These are phyloP conservation scores for Acanthopagrus latus DNA, from an alignment of 2,797 vertebrate species.

Conservation along the genomic window DNA sequence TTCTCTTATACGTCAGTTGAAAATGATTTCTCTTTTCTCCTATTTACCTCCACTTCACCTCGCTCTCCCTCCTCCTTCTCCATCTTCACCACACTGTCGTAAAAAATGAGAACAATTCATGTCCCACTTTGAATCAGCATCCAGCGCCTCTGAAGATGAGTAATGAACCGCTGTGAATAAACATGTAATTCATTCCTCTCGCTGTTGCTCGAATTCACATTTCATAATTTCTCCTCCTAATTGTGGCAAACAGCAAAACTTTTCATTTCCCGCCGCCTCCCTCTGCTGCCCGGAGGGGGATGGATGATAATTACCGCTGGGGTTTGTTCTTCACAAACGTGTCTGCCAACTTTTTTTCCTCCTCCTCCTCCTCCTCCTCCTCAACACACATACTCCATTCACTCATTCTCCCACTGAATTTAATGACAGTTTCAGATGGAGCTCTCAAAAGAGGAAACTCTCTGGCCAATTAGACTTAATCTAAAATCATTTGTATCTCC, in stretches of 20 bases:
- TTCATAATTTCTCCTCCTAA: constrained; percentile 18
- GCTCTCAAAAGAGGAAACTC: constrained; percentile 22
- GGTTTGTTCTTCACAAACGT: constrained; percentile 30
- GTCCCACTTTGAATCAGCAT: constrained; percentile 12
- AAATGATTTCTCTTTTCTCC: not conserved
- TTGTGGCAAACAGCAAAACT: not conserved
- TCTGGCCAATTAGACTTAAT: constrained; percentile 44
- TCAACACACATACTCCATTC: constrained; percentile 6
- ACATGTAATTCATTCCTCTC: constrained; percentile 6
- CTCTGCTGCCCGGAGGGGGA: constrained; percentile 7
- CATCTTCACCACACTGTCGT: not conserved
- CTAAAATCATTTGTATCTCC: constrained; percentile 38
- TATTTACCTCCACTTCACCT: not conserved
- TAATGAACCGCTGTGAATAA: constrained; percentile 12
- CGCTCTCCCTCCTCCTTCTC: not conserved
- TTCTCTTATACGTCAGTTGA: not conserved
- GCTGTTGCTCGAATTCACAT: not conserved
- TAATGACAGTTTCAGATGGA: constrained; percentile 32
- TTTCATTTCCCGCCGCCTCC: constrained; percentile 7
- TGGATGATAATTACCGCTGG: constrained; percentile 34
- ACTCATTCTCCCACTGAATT: constrained; percentile 1
- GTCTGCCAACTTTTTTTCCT: not conserved
- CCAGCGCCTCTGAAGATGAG: not conserved
- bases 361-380: no score
- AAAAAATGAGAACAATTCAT: not conserved